Conservation (phyloP, 2,888 invertebrate species). For the Ptychoptera contaminata region DNA sequence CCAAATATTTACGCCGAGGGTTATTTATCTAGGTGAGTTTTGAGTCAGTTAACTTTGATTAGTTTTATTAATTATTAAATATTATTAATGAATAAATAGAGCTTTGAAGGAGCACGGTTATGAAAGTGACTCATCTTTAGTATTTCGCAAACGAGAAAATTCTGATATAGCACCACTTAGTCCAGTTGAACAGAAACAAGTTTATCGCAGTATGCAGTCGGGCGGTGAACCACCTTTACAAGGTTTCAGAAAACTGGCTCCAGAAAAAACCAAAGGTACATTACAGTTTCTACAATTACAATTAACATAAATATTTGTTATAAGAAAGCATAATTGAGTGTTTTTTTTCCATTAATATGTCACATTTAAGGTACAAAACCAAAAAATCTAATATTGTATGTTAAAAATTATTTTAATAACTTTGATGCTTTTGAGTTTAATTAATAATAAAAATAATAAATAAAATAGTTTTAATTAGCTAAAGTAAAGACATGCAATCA, state of each 20-base stretch:
- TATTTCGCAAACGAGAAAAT: conserved; percentile 64
- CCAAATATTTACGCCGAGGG: conserved; percentile 51
- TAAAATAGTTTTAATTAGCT: too few relatives aligned
- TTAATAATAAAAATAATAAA: too few relatives aligned
- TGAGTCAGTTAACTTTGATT: neutral
- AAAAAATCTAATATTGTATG: too few relatives aligned
- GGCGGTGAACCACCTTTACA: conserved; percentile 90
- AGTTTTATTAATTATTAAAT: neutral
- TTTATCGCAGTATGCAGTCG: conserved; percentile 76
- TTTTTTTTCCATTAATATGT: neutral
- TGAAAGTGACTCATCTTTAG: conserved; percentile 77
- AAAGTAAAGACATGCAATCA: too few relatives aligned
- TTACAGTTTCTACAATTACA: neutral
- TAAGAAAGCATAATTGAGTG: neutral
- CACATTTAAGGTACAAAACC: neutral
- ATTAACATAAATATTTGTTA: neutral
- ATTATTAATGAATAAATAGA: conserved; percentile 30
- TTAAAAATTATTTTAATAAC: too few relatives aligned
- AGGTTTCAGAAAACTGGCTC: conserved; percentile 82
- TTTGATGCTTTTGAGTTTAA: too few relatives aligned
- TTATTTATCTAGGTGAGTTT: conserved; percentile 66
- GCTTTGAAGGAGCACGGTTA: conserved; percentile 81
- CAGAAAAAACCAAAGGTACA: conserved; percentile 64
- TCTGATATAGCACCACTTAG: conserved; percentile 47
- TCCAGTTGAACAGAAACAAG: conserved; percentile 68